phyloP scores from a whole-genome alignment of 2,113 vertebrate genomes.

The Alligator mississippiensis region DNA sequence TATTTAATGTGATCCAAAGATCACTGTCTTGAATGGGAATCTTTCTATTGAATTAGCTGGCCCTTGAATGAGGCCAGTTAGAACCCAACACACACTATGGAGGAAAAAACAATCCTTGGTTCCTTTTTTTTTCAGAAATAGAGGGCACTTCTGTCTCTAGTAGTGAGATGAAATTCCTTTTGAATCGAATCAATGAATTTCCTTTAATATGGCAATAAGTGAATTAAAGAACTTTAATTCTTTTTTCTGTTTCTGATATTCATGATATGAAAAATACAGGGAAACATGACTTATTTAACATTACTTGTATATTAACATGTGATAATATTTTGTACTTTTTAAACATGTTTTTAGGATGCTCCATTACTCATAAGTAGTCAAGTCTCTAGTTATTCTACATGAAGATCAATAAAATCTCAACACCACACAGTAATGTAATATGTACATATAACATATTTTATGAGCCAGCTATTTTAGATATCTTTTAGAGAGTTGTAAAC shows the following conservation, averaged over 20 bases:
- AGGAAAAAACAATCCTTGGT: background rate
- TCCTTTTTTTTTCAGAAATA: background rate
- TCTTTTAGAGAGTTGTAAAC: background rate
- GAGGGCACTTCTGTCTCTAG: background rate
- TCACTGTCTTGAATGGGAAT: background rate
- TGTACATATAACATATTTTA: background rate
- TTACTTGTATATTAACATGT: background rate
- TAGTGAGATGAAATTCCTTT: background rate
- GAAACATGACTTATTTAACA: background rate
- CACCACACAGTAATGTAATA: background rate
- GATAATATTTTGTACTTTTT: background rate
- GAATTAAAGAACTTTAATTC: background rate
- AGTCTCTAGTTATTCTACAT: background rate
- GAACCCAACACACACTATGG: background rate
- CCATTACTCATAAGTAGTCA: background rate
- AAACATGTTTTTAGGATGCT: background rate
- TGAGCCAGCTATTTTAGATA: background rate
- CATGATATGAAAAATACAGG: background rate
- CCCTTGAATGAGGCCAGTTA: background rate
- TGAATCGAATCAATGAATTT: background rate
- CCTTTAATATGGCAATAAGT: background rate
- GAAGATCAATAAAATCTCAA: background rate
- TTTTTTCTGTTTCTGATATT: background rate
- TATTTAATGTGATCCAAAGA: background rate
- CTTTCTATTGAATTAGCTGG: background rate